A percentile compares a stretch with the other conserved stretches of the same genome.
These are phyloP conservation scores for Rhopalosiphum padi DNA, from an alignment of 1,140 invertebrate species.

Conservation along the genomic window DNA sequence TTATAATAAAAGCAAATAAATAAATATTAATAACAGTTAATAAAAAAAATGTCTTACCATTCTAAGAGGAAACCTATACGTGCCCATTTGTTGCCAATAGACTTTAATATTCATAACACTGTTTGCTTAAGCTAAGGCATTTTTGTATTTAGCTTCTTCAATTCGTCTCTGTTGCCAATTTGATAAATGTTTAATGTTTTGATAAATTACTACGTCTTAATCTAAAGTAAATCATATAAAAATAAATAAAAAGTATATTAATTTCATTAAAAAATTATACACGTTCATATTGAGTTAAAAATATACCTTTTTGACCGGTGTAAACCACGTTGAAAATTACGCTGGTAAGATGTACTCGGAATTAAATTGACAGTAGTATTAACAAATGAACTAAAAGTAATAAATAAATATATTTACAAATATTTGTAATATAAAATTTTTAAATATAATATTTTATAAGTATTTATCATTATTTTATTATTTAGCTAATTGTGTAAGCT, in stretches of 20 bases:
- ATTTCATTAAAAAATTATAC: neutral
- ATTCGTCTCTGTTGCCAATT: neutral
- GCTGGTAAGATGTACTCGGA: neutral
- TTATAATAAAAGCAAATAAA: neutral
- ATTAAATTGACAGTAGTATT: neutral
- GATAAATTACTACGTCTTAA: neutral
- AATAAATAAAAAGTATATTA: neutral
- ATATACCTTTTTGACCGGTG: neutral
- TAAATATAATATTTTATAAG: too few relatives aligned
- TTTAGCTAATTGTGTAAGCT: too few relatives aligned
- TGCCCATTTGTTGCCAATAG: neutral
- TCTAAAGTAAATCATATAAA: neutral
- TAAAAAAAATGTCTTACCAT: slow-evolving; percentile 15
- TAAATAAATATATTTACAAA: too few relatives aligned
- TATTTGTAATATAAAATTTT: too few relatives aligned
- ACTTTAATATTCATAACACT: slow-evolving; percentile 33
- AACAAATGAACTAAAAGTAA: neutral
- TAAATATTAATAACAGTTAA: neutral
- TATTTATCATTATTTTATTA: too few relatives aligned
- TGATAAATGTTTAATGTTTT: too few relatives aligned
- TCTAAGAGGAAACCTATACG: slow-evolving; percentile 24
- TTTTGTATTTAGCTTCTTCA: neutral
- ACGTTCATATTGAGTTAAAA: neutral
- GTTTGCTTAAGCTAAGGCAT: neutral
- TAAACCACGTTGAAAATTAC: neutral